Evolutionary conservation across 2,797 vertebrate genomes (phyloP).

Genomic region (Microctenopoma lineatum): DNA sequence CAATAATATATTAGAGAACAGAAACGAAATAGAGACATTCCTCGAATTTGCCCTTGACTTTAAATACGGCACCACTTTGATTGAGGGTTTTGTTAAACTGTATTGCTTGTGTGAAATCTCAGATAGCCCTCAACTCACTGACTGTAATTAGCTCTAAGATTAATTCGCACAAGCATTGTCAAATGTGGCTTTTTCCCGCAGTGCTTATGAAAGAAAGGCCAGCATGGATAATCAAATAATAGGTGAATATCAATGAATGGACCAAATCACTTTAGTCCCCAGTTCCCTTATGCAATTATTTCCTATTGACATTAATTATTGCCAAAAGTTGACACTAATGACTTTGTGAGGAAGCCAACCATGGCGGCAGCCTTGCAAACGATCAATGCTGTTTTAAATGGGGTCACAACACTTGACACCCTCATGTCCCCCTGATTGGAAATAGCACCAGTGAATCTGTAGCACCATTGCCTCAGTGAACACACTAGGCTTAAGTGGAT

Average conservation of each 20-base stretch:
- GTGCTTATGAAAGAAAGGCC: conserved; percentile 80
- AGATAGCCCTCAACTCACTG: conserved; percentile 70
- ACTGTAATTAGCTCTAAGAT: conserved; percentile 87
- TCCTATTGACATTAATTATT: conserved; percentile 95
- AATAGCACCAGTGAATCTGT: conserved; percentile 24
- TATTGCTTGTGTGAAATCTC: conserved; percentile 84
- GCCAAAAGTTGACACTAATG: conserved; percentile 94
- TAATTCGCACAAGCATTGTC: conserved; percentile 76
- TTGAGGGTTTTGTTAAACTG: conserved; percentile 76
- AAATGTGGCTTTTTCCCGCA: conserved; percentile 75
- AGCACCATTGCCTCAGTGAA: not conserved
- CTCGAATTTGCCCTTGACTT: conserved; percentile 56
- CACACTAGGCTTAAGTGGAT: too few relatives aligned
- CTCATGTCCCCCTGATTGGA: conserved; percentile 43
- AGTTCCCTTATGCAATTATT: conserved; percentile 94
- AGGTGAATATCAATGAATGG: conserved; percentile 90
- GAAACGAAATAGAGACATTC: conserved; percentile 5
- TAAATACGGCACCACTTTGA: conserved; percentile 38
- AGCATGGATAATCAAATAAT: conserved; percentile 83
- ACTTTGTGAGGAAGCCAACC: conserved; percentile 89
- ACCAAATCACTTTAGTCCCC: conserved; percentile 85
- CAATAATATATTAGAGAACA: not conserved
- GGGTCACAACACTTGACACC: conserved; percentile 65
- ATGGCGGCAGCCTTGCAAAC: conserved; percentile 76
- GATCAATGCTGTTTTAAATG: conserved; percentile 84